Base-by-base conservation (phyloP, 1,140 invertebrate genomes). In the Diabrotica undecimpunctata region DNA sequence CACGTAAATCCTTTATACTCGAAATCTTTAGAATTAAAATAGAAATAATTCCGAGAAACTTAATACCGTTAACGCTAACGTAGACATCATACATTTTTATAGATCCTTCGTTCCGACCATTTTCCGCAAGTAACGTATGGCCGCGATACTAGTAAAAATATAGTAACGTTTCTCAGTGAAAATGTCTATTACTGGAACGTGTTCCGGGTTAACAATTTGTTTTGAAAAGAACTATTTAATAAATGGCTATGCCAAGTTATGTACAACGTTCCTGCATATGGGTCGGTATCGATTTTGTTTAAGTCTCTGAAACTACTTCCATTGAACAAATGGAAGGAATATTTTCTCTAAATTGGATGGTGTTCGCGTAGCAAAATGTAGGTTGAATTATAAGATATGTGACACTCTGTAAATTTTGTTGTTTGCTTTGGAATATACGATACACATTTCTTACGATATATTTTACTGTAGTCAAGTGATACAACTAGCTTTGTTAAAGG, bases 31-130 rank as follows among this genome's bases (percentile, higher is more conserved):
- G 4, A 25, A 25, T 25, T 25, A 25, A 25, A 25, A 25, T 4
- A 4, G 4, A 25, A 25, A 25, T 25, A 4, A 25, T 25, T 25
- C 25, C 25, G 25, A n/a, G 5, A 46, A 46, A n/a, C 41, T 46
- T 46, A 46, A 46, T 46, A 4, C 8, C 41, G 41, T n/a, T 46
- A 10, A 46, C 41, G 41, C n/a, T 46, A 10, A 46, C 8, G 41
- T 46, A 46, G 41, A 46, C 41, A 46, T n/a, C 41, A 46, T 62
- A 66, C 54, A 66, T 57, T 55, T 66, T 66, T 66, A 57, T 57
- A 61, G 54, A 55, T 13, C 36, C 35, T 10, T 57, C 37, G 11
- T 12, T 7, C n/a, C n/a, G 11, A n/a, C 35, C 25, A 12, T 57
- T 57, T 57, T 37, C 35, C n/a, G 9, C 9, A 54, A 57, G 55